Base-by-base conservation (phyloP, 2,113 vertebrate genomes). In the Stictonetta naevosa region DNA sequence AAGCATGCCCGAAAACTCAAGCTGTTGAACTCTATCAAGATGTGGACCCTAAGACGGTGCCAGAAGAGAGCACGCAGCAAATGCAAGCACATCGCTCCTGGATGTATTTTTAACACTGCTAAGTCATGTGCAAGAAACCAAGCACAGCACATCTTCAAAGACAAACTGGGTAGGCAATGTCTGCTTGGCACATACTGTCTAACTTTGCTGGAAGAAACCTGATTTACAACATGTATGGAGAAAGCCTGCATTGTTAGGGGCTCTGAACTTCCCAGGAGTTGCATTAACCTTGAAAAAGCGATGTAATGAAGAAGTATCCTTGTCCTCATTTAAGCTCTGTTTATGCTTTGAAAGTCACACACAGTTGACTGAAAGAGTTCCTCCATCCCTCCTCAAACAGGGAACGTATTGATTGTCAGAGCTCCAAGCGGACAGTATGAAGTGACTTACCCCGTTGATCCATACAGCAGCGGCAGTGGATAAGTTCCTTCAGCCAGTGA, bases 121-220 rank as follows among this genome's bases (percentile, higher is more conserved):
- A 9, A 40, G 29, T 62, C 28, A 8, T 6, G 17, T 58, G 40
- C 75, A 73, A 85, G 28, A 53, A 80, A 83, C 64, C 11, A 23
- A 40, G 14, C 72, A 26, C 8, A 66, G 58, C 52, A 38, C 58
- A 36, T 55, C 56, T 50, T 78, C 75, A 83, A 91, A 81, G 66
- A 63, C 66, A 40, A 72, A 79, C 36, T 10, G 44, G 44, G 59
- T 68, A 64, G 40, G 20, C 46, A 16, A 33, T 10, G 6, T 74
- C 38, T 73, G 34, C 64, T 88, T 34, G 50, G 33, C 56, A 77
- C n/a, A 20, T 34, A 28, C 22, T 66, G 18, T 64, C 89, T 83
- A 86, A 71, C 58, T 85, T 92, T 73, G 62, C 71, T 79, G 64
- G 33, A 75, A 67, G 44, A 96, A 87, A 90, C 13, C 14, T 80